Evolutionary conservation across 2,113 vertebrate genomes (phyloP), one percentile per base, ranked within the genome.

Genomic region (Tympanuchus pallidicinctus): DNA sequence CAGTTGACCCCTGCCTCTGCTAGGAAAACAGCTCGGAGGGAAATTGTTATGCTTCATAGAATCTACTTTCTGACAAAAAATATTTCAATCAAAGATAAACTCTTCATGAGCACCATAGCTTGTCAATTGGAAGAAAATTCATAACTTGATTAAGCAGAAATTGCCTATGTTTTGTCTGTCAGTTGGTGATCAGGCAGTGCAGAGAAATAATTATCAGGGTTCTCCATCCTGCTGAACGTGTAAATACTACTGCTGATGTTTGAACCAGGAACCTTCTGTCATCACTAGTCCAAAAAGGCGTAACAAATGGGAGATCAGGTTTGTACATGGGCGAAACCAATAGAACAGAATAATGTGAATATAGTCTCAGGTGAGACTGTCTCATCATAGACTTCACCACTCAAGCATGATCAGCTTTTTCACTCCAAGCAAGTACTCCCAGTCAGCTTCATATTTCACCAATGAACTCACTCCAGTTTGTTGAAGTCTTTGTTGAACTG

Each of bases 371-470:
- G 15, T 28, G 60, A 64, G 30, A 48, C 45, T 13, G 42, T 52
- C 32, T 84, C 30, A 16, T n/a, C 13, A 43, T 50, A 73, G 16
- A 45, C 69, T 73, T 66, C 47, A 64, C 10, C 28, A 43, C 32
- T 50, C 1, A 0, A 70, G 9, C 8, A 14, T 15, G 24, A 16
- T 63, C 40, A 72, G 38, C 28, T 27, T 77, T 61, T 67, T 32
- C 15, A 27, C 43, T 60, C 0, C 2, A 24, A 0, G 0, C 30
- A 56, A 34, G 21, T 38, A 6, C 16, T 71, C 22, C 3, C 59
- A 63, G 7, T 10, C 8, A 30, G 13, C 19, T 10, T 59, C 11
- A 14, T 8, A 11, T 36, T 61, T 8, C 28, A 34, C 9, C 16
- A 24, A 8, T 50, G 42, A 83, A 59, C 59, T 43, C 2, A 0